Percentiles rank a stretch among this genome's conserved stretches.
phyloP scores from a whole-genome alignment of 2,888 invertebrate genomes.

The Parapristionchus giblindavisi region DNA sequence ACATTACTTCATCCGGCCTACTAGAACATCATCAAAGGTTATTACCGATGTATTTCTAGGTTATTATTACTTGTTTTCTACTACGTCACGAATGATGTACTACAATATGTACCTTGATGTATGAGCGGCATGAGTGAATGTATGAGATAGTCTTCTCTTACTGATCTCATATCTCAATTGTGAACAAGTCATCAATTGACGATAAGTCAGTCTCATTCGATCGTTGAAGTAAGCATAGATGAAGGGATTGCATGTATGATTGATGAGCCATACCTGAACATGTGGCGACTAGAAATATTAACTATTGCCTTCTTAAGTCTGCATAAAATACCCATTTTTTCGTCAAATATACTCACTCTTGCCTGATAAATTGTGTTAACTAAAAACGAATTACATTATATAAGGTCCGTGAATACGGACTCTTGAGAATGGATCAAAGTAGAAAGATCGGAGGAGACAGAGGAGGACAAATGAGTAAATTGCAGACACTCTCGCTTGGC shows the following conservation, averaged over 20 bases:
- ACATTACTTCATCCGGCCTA: no score
- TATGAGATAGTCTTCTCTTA: conserved; percentile 51
- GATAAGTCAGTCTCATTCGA: conserved; percentile 64
- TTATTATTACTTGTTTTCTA: neutral
- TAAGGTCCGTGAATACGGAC: no score
- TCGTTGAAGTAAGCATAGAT: conserved; percentile 68
- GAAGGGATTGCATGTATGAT: conserved; percentile 66
- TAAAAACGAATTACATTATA: no score
- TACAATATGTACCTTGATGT: conserved; percentile 35
- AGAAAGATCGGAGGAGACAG: no score
- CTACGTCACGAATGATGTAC: neutral
- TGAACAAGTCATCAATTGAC: conserved; percentile 60
- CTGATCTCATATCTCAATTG: conserved; percentile 55
- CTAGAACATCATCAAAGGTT: no score
- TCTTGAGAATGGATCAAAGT: no score
- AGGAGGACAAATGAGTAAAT: no score
- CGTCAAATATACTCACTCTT: no score
- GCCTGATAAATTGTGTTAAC: no score
- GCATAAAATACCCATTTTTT: no score
- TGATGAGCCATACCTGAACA: conserved; percentile 61
- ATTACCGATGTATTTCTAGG: no score
- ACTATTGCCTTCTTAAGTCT: no score
- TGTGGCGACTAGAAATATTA: neutral
- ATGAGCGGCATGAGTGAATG: conserved; percentile 52
- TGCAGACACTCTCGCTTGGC: neutral